Percentiles rank a stretch among this genome's conserved stretches.
Evolutionary conservation across 2,888 invertebrate genomes (phyloP).

Genomic region (Allolobophora icterica): DNA sequence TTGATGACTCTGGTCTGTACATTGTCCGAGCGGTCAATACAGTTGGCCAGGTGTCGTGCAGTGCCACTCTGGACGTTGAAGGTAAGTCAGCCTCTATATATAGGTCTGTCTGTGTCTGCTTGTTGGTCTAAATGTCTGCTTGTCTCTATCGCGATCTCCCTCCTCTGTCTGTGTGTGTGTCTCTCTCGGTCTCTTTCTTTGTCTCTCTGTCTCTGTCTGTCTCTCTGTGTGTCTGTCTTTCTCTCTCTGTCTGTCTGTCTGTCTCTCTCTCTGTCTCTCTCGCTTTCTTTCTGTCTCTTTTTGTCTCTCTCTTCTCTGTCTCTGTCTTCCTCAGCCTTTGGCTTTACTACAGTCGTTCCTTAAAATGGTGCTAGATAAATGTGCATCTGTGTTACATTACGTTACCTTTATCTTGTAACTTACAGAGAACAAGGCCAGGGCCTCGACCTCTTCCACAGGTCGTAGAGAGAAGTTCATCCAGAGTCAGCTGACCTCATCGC

Average conservation of each 20-base stretch:
- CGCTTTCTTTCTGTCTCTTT: background rate
- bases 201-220: background rate
- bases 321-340: too few species aligned
- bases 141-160: background rate
- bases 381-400: background rate
- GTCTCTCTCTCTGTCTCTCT: background rate
- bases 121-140: background rate
- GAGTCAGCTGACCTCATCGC: constrained; percentile 11
- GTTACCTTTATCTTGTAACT: background rate
- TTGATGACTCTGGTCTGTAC: constrained; percentile 46
- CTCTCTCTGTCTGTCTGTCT: background rate
- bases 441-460: background rate
- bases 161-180: background rate
- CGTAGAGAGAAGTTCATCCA: constrained; percentile 21
- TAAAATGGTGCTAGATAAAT: background rate
- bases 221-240: background rate
- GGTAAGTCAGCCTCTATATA: constrained; percentile 33
- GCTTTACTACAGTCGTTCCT: background rate
- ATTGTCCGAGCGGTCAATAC: constrained; percentile 44
- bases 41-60: constrained; percentile 46
- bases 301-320: too few species aligned
- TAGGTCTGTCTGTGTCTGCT: background rate
- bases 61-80: constrained; percentile 46
- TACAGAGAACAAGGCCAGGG: background rate
- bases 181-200: background rate